Evolutionary conservation across 2,888 invertebrate genomes (phyloP).

Genomic region (Machimus atricapillus): DNA sequence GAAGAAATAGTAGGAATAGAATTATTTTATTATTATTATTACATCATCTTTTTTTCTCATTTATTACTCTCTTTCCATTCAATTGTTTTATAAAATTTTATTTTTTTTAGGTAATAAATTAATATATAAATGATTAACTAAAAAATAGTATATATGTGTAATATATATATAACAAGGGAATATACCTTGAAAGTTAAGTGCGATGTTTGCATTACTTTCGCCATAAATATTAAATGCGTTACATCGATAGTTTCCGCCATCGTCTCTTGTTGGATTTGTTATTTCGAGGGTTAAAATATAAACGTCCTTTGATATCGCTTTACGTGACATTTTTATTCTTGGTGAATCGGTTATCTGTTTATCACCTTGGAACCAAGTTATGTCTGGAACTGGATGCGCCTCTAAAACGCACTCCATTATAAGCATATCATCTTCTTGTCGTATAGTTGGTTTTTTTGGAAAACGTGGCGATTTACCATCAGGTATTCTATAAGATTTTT

Average conservation of each 20-base stretch:
- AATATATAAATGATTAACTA: not conserved
- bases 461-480: conserved; percentile 95
- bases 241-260: conserved; percentile 98
- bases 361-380: conserved; percentile 93
- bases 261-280: conserved; percentile 91
- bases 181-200: conserved; percentile 97
- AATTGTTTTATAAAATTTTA: not conserved
- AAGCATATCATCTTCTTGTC: conserved; percentile 90
- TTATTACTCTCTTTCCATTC: not conserved
- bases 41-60: not conserved
- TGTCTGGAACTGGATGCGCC: conserved; percentile 93
- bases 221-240: conserved; percentile 98
- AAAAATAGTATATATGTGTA: not conserved
- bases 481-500: conserved; percentile 77
- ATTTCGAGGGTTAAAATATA: conserved; percentile 93
- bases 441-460: conserved; percentile 95
- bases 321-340: conserved; percentile 90
- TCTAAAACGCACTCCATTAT: conserved; percentile 96
- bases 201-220: conserved; percentile 99
- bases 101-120: not conserved
- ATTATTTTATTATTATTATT: not conserved
- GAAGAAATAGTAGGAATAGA: not conserved
- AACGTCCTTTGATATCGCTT: conserved; percentile 86
- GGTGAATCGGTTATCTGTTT: conserved; percentile 80
- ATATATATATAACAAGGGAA: not conserved